Evolutionary conservation across 2,888 invertebrate species (phyloP).

Genomic region (Cantharis flavilabris): DNA sequence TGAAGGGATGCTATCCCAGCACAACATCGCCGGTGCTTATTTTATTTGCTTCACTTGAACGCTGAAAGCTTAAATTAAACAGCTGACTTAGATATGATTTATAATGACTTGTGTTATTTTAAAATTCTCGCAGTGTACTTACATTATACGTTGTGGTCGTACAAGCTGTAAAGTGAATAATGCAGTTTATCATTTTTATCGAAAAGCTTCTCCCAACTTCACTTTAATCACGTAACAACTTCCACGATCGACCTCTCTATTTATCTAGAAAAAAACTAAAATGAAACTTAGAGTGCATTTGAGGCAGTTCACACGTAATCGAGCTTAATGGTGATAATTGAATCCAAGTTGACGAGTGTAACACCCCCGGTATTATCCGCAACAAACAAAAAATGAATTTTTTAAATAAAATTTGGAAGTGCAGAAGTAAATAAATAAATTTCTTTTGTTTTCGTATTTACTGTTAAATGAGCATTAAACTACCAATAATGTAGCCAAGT

Average conservation of each 20-base stretch:
- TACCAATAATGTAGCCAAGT: conserved; percentile 18
- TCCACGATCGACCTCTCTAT: background rate
- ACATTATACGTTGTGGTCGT: no score
- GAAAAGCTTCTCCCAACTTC: background rate
- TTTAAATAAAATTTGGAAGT: background rate
- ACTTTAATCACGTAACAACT: background rate
- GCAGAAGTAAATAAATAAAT: background rate
- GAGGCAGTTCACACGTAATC: background rate
- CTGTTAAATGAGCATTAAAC: conserved; percentile 23
- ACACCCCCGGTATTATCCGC: no score
- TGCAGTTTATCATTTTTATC: background rate
- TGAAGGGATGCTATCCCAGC: conserved; percentile 48
- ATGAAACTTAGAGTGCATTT: background rate
- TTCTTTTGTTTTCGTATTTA: conserved; percentile 15
- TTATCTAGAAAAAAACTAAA: background rate
- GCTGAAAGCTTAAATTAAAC: conserved; percentile 46
- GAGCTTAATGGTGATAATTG: background rate
- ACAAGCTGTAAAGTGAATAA: background rate
- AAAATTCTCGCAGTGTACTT: conserved; percentile 30
- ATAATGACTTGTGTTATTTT: conserved; percentile 45
- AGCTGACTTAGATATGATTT: conserved; percentile 52
- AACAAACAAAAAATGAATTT: no score
- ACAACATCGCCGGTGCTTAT: conserved; percentile 40
- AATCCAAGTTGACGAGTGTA: background rate
- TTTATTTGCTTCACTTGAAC: conserved; percentile 44